phyloP scores from a whole-genome alignment of 2,888 invertebrate species.

The Oscheius onirici region DNA sequence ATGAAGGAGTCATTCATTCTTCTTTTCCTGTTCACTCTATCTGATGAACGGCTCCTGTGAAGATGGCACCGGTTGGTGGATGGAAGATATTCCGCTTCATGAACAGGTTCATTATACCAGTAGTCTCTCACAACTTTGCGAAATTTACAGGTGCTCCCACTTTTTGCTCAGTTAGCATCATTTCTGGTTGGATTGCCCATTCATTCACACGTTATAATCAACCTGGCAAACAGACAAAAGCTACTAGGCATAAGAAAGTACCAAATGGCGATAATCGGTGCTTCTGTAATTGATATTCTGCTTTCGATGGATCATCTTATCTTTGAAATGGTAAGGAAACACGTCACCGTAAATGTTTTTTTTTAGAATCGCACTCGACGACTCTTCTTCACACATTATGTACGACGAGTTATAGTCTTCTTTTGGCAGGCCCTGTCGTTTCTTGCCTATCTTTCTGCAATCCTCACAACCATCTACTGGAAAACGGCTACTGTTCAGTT shows the following conservation, averaged over 20 bases:
- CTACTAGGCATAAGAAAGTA: slow-evolving; percentile 13
- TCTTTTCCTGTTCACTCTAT: neutral
- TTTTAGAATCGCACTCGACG: slow-evolving; percentile 13
- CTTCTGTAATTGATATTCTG: slow-evolving; percentile 14
- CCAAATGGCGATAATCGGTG: slow-evolving; percentile 9
- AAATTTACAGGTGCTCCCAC: slow-evolving; percentile 8
- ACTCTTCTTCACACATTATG: neutral
- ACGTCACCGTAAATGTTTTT: too few relatives aligned
- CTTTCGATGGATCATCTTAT: slow-evolving; percentile 16
- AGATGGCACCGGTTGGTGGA: slow-evolving; percentile 27
- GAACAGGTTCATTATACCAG: slow-evolving; percentile 5
- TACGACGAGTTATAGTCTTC: slow-evolving; percentile 3
- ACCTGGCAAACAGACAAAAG: neutral
- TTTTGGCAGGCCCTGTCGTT: slow-evolving; percentile 22
- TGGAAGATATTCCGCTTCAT: slow-evolving; percentile 25
- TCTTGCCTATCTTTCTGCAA: slow-evolving; percentile 10
- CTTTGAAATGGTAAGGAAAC: slow-evolving; percentile 27
- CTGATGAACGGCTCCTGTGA: slow-evolving; percentile 19
- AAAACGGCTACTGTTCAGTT: slow-evolving; percentile 21
- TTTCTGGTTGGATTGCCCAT: slow-evolving; percentile 17
- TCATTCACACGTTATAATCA: slow-evolving; percentile 11
- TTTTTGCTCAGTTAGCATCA: slow-evolving; percentile 16
- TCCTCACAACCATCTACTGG: slow-evolving; percentile 20
- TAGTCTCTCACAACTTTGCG: neutral
- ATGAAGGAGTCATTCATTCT: slow-evolving; percentile 7